Conservation (phyloP, 2,888 invertebrate genomes). For the Archaeoteleia sp. region DNA sequence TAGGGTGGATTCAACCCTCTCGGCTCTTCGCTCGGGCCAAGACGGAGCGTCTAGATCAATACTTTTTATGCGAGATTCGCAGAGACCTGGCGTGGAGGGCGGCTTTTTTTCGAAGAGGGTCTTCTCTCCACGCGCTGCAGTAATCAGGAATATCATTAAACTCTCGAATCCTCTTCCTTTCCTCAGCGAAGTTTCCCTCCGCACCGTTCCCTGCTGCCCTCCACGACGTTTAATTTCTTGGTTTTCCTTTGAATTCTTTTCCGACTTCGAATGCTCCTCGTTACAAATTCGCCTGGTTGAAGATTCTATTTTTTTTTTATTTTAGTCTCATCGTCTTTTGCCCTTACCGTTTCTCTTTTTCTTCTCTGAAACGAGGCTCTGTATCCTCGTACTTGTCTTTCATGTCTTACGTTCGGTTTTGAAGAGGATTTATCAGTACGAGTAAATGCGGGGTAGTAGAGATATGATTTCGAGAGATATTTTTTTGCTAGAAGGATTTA, state of each 20-base stretch:
- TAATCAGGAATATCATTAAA: conserved; percentile 75
- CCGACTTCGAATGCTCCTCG: conserved; percentile 38
- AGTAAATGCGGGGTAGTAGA: neutral
- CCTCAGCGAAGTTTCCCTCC: conserved; percentile 50
- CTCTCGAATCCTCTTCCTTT: conserved; percentile 70
- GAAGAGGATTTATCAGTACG: neutral
- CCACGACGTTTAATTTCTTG: conserved; percentile 54
- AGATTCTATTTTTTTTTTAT: conserved; percentile 19
- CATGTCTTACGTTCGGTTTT: conserved; percentile 18
- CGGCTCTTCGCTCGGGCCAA: conserved; percentile 62
- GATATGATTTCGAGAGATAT: too few species aligned
- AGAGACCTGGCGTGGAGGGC: conserved; percentile 36
- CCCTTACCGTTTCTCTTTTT: conserved; percentile 5
- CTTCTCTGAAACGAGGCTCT: conserved; percentile 20
- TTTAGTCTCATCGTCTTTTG: neutral
- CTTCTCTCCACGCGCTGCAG: conserved; percentile 71
- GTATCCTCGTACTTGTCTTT: conserved; percentile 28
- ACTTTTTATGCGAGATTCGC: conserved; percentile 72
- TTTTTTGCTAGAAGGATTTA: too few species aligned
- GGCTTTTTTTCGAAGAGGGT: conserved; percentile 49
- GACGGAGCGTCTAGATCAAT: conserved; percentile 70
- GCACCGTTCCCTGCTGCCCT: conserved; percentile 27
- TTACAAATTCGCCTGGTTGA: conserved; percentile 44
- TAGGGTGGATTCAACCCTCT: conserved; percentile 74
- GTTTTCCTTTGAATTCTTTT: conserved; percentile 53